Base-by-base conservation (phyloP, 2,888 invertebrate species). In the Minunthozetes semirufus region DNA sequence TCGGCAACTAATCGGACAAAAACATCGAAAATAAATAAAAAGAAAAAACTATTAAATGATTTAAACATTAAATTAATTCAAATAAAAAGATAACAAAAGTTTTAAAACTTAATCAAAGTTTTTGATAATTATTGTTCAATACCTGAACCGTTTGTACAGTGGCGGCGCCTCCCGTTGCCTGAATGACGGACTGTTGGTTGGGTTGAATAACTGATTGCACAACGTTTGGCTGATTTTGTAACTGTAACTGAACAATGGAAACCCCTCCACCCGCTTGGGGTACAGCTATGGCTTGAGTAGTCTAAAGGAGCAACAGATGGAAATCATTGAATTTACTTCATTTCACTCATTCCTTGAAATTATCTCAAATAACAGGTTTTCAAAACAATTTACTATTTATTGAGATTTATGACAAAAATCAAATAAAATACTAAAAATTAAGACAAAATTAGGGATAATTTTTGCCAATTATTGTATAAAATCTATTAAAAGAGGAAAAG, bases 151-250 rank as follows among this genome's bases (percentile, higher is more conserved):
- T 78, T 75, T 79, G 79, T 11, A 79, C 59, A 0, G 59, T 25
- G 19, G 76, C 33, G n/a, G 78, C 88, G 80, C 91, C 89, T 82
- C 90, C 90, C 80, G 93, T 92, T 78, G 93, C 92, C 86, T 96
- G 95, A 84, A 96, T 95, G 73, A 95, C 95, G 79, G 94, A 94
- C 83, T 94, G 94, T 83, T 94, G 94, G 84, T 93, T 94, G 78
- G 93, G 91, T 78, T 83, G 83, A 72, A 83, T 83, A 38, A 83
- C 83, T 53, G 83, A 93, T 85, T 95, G 94, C 79, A 93, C 93
- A 90, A 93, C 86, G 75, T 87, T 81, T 80, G 76, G 81, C 82
- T 79, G 81, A 76, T 76, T 76, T 19, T 77, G 77, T 33, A 82
- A 80, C 73, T 81, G 80, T 83, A 93, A 89, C 87, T 93, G 93